phyloP scores from a whole-genome alignment of 2,888 invertebrate species.

The Catocala fraxini region DNA sequence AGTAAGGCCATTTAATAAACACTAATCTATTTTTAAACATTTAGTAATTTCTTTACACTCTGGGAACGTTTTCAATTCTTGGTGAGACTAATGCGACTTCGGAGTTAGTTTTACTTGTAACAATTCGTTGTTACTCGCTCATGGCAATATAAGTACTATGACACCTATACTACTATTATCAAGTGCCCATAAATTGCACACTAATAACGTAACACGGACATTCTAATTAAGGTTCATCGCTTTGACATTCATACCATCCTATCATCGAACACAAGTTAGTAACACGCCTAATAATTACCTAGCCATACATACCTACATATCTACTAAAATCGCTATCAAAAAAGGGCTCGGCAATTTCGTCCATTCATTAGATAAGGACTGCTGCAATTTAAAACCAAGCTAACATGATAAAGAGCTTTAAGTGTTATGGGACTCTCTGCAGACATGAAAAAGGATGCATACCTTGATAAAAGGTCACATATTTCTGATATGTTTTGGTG shows the following conservation, averaged over 20 bases:
- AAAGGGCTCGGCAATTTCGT: conserved; percentile 79
- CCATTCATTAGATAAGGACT: conserved; percentile 80
- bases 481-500: conserved; percentile 80
- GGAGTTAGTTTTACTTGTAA: conserved; percentile 81
- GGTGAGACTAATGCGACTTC: conserved; percentile 84
- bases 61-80: conserved; percentile 83
- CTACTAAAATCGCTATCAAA: conserved; percentile 84
- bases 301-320: conserved; percentile 65
- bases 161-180: conserved; percentile 65
- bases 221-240: conserved; percentile 87
- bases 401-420: conserved; percentile 81
- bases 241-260: conserved; percentile 87
- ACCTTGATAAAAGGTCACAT: conserved; percentile 65
- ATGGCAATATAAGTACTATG: conserved; percentile 57
- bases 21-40: conserved; percentile 88
- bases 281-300: conserved; percentile 81
- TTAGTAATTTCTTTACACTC: conserved; percentile 86
- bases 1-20: conserved; percentile 88
- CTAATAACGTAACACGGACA: conserved; percentile 86
- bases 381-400: conserved; percentile 75
- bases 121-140: conserved; percentile 76
- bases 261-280: conserved; percentile 81
- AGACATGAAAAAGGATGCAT: conserved; percentile 69
- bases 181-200: conserved; percentile 81
- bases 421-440: conserved; percentile 67